Conservation (phyloP, 2,888 invertebrate genomes). For the Papilio gigon region DNA sequence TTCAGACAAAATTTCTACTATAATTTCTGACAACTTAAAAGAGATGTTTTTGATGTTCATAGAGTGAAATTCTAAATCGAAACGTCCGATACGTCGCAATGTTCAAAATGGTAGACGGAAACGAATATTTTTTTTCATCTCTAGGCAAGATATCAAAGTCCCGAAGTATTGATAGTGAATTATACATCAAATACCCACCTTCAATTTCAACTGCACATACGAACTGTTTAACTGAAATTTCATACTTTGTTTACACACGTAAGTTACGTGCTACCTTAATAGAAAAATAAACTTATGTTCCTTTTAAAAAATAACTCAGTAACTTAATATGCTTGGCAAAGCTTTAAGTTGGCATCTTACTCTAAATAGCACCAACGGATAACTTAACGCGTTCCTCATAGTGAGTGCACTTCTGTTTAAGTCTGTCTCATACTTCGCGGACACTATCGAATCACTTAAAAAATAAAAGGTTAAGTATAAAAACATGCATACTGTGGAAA, state of each 20-base stretch:
- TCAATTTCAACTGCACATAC: too few species aligned
- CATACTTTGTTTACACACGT: too few species aligned
- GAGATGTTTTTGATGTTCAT: background rate
- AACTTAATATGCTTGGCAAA: background rate
- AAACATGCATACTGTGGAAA: too few species aligned
- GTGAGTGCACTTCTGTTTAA: slow-evolving; percentile 15
- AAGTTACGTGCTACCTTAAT: too few species aligned
- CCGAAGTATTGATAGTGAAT: too few species aligned
- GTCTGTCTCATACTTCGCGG: background rate
- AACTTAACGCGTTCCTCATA: slow-evolving; percentile 4
- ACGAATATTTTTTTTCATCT: background rate
- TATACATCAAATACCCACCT: too few species aligned
- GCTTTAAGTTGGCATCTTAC: slow-evolving; percentile 5
- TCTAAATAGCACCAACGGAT: slow-evolving; percentile 6
- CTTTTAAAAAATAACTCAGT: slow-evolving; percentile 6
- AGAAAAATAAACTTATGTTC: too few species aligned
- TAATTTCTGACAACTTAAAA: background rate
- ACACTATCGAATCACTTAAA: slow-evolving; percentile 1
- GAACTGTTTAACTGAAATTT: too few species aligned
- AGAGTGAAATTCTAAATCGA: slow-evolving; percentile 2
- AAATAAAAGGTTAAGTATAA: too few species aligned
- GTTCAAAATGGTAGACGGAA: background rate
- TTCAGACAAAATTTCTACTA: background rate
- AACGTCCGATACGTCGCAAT: background rate
- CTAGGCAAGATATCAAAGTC: too few species aligned